A percentile compares a stretch with the other conserved stretches of the same genome.
Evolutionary conservation across 2,113 vertebrate species (phyloP).

Genomic region (Hucho hucho): DNA sequence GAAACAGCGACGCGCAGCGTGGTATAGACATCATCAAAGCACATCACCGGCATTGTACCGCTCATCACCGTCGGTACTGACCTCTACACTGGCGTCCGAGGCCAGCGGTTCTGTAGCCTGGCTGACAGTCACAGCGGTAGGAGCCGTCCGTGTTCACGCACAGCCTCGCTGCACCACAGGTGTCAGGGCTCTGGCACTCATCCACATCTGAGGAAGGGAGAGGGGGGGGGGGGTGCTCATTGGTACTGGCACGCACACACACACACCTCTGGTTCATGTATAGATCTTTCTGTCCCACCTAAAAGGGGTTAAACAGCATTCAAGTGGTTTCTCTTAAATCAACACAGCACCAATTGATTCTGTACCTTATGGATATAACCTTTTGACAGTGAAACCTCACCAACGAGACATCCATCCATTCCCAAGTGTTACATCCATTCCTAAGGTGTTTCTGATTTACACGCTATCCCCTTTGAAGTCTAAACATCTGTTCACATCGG

Average conservation of each 20-base stretch:
- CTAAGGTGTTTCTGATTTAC: not conserved
- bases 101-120: slow-evolving; percentile 70
- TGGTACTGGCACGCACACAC: not conserved
- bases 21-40: not conserved
- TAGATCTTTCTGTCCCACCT: not conserved
- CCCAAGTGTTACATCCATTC: not conserved
- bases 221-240: not conserved
- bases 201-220: slow-evolving; percentile 54
- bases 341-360: not conserved
- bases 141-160: slow-evolving; percentile 80
- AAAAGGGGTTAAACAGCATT: not conserved
- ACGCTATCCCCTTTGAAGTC: not conserved
- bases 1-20: not conserved
- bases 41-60: not conserved
- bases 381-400: not conserved
- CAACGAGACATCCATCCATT: not conserved
- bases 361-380: not conserved
- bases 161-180: slow-evolving; percentile 67
- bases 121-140: slow-evolving; percentile 75
- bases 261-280: too few species aligned
- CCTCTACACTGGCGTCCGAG: slow-evolving; percentile 74
- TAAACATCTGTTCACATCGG: too few species aligned
- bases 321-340: not conserved
- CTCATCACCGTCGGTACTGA: slow-evolving; percentile 25
- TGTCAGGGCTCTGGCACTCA: slow-evolving; percentile 69